Conservation (phyloP, 2,113 vertebrate species). For the Galemys pyrenaicus region DNA sequence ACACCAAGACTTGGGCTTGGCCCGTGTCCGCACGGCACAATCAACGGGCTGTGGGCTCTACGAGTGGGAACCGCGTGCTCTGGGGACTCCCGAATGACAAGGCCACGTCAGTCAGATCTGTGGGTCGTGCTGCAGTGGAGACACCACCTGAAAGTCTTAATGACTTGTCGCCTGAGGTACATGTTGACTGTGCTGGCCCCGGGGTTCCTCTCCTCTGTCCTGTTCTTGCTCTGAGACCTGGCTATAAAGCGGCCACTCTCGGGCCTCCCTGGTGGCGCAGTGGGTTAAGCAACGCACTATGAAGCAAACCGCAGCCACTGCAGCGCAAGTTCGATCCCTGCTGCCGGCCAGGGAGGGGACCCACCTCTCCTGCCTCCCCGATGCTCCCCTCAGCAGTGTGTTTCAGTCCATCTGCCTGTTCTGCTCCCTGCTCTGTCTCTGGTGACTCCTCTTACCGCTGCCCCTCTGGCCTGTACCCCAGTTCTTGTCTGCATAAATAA, state of each 20-base stretch:
- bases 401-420: too few relatives aligned
- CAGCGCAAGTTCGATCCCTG: too few relatives aligned
- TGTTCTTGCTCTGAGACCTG: not conserved
- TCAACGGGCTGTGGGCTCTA: not conserved
- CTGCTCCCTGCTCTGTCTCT: too few relatives aligned
- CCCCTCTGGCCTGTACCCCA: too few relatives aligned
- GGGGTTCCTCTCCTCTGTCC: not conserved
- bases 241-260: not conserved
- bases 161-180: not conserved
- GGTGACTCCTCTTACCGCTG: too few relatives aligned
- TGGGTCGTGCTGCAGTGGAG: not conserved
- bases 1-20: not conserved
- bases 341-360: too few relatives aligned
- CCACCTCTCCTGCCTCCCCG: too few relatives aligned
- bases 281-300: too few relatives aligned
- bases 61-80: not conserved
- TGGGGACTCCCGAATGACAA: not conserved
- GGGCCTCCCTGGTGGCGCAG: too few relatives aligned
- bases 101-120: not conserved
- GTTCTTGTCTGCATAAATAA: too few relatives aligned
- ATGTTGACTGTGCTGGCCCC: not conserved
- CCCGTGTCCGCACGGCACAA: rapidly evolving
- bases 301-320: too few relatives aligned
- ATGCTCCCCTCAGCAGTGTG: too few relatives aligned
- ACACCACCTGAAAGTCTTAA: not conserved